Evolutionary conservation across 2,888 invertebrate genomes (phyloP), one percentile per base, ranked within the genome.

Genomic region (Strigamia crassipes): DNA sequence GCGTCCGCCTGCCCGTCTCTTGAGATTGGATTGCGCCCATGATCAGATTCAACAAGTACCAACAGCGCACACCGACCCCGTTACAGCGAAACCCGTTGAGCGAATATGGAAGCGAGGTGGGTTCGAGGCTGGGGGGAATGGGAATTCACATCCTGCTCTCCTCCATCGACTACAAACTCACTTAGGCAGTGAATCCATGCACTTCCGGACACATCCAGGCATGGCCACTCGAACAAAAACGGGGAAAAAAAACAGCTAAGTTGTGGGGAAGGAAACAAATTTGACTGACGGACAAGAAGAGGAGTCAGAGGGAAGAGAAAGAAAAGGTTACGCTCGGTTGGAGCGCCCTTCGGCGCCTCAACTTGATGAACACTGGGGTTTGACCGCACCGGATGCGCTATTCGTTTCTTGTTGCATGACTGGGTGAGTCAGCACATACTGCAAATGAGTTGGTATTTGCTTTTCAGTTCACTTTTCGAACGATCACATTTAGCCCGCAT

Each of bases 11-110:
- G 56, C 31, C 31, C 73, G 73, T 31, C 73, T 73, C 73, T 27
- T 27, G 13, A 73, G 73, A 73, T 73, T 73, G 73, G 73, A 31
- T 73, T 73, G 73, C 31, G 73, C 23, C 73, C 73, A 73, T 73
- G 73, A 73, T 73, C 73, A 73, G 73, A 73, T 73, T 73, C 73
- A 73, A 73, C 73, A 73, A 73, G 73, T 73, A 73, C 73, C 31
- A 12, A 31, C 27, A 15, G 1, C 27, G 27, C 27, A 27, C 27
- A 27, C 73, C 73, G 31, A 73, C 73, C 73, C n/a, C 73, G 8
- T 27, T 73, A 73, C 15, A 73, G 21, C 12, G 13, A 15, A 73
- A 73, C 73, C 27, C 31, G 31, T 73, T 31, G 3, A 73, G 13
- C 10, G 31, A 73, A 73, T 73, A 73, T 73, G 73, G 31, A 27